Evolutionary conservation across 2,888 invertebrate species (phyloP), one percentile per base, ranked within the genome.

Genomic region (Priocnemis perturbator): DNA sequence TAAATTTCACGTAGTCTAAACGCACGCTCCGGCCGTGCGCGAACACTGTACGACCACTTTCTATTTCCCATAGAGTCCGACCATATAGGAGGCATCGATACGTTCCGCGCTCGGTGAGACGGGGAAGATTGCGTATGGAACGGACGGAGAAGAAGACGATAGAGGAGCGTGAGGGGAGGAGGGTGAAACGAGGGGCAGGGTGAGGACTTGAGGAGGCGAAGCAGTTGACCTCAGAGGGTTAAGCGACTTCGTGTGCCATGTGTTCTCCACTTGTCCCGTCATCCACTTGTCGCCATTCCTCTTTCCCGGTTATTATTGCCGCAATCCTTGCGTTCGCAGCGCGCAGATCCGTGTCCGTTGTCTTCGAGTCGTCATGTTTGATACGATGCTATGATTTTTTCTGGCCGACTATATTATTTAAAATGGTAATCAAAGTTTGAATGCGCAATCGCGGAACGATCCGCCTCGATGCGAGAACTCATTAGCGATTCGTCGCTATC

Each of bases 1-100:
- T 85, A 86, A 86, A 85, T 85, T 83, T 79, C 73, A 59, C 72
- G 57, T 67, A 71, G 64, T 61, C 71, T 68, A 74, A 79, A 73
- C 73, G 75, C 69, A 67, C 68, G 37, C 37, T 37, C 14, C 11
- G 71, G 45, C 37, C 60, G 66, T 64, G 60, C 68, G 77, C 73
- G 64, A 67, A 65, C 62, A 37, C 65, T 61, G 72, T 70, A 61
- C 47, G 71, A 45, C 69, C 72, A 77, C 81, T 81, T 81, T 81
- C 81, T 81, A 81, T 81, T 81, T 77, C 78, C 78, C 78, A 76
- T 76, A 69, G 64, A 64, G 23, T 21, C 23, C 60, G 15, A 59
- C 21, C 45, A 19, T 59, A 59, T 59, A 61, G 47, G 23, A 55
- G 15, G 52, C 60, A 64, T 53, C 66, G 75, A 73, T 75, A 69